Base-by-base conservation (phyloP, 1,140 invertebrate species). In the Macrobrachium rosenbergii region DNA sequence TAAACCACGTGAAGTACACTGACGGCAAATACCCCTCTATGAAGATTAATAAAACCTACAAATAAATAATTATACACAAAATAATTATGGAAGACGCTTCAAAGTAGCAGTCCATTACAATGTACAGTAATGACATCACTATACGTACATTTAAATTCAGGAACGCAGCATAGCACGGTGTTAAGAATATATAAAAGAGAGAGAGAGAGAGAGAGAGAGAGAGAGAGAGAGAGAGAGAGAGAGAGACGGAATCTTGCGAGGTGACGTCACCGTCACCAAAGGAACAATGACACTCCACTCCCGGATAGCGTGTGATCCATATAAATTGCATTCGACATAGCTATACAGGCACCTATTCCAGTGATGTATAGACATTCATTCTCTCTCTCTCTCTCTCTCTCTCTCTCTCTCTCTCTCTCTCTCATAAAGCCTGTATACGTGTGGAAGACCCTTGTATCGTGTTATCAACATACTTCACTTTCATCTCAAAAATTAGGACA, bases 221-320 rank as follows among this genome's bases (percentile, higher is more conserved):
- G 19, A 75, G 23, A 75, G 19, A 75, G 72, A 75, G 23, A 72
- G 67, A 72, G 11, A 72, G n/a, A 72, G n/a, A 72, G 67, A 72
- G 12, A 16, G n/a, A 72, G 37, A 73, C 17, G 7, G 28, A 37
- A 37, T 37, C 28, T 37, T 37, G 28, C 28, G 28, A 37, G 28
- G 28, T 37, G 28, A 37, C 28, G 28, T 37, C 69, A 23, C 21
- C 43, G 21, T 23, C 69, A 73, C 19, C 6, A 37, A 43, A n/a
- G 69, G n/a, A 8, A 73, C 69, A 23, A 14, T 73, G 69, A 16
- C n/a, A 73, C 69, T 73, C 2, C 69, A n/a, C 73, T 37, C 58
- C 43, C 6, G 43, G 14, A 17, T 16, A 52, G 17, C 0, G 11
- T n/a, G 17, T 16, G 58, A 76, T 45, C n/a, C n/a, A 16, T 52